Conservation (phyloP, 1,140 invertebrate species). For the Ectropis grisescens region DNA sequence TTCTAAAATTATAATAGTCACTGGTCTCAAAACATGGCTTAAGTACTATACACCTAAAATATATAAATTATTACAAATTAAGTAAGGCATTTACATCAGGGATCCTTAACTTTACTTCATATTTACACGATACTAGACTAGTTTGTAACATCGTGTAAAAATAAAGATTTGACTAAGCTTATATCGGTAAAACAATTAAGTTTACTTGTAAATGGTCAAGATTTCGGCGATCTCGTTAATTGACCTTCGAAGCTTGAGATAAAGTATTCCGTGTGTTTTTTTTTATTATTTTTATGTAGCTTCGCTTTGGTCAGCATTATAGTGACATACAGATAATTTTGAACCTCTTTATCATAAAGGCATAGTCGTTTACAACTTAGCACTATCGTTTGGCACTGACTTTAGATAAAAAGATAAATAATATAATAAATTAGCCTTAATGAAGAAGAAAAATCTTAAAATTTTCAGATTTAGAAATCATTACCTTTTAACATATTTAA, state of each 20-base stretch:
- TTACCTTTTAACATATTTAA: slow-evolving; percentile 43
- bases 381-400: slow-evolving; percentile 66
- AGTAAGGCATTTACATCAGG: slow-evolving; percentile 68
- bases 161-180: slow-evolving; percentile 64
- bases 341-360: slow-evolving; percentile 38
- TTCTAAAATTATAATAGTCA: slow-evolving; percentile 68
- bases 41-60: slow-evolving; percentile 70
- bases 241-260: slow-evolving; percentile 48
- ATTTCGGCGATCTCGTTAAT: slow-evolving; percentile 58
- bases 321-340: slow-evolving; percentile 24
- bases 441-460: slow-evolving; percentile 29
- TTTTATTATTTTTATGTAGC: slow-evolving; percentile 11
- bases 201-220: slow-evolving; percentile 65
- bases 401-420: slow-evolving; percentile 43
- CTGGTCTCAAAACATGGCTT: slow-evolving; percentile 69
- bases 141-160: slow-evolving; percentile 59
- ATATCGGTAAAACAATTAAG: slow-evolving; percentile 63
- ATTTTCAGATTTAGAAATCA: slow-evolving; percentile 40
- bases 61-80: slow-evolving; percentile 71
- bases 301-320: slow-evolving; percentile 28
- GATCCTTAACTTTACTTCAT: slow-evolving; percentile 54
- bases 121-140: slow-evolving; percentile 60
- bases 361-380: slow-evolving; percentile 56
- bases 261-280: slow-evolving; percentile 8
- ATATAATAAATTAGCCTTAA: slow-evolving; percentile 44